These are phyloP conservation scores for Thunnus maccoyii DNA, from an alignment of 2,113 vertebrate genomes.

Conservation along the genomic window DNA sequence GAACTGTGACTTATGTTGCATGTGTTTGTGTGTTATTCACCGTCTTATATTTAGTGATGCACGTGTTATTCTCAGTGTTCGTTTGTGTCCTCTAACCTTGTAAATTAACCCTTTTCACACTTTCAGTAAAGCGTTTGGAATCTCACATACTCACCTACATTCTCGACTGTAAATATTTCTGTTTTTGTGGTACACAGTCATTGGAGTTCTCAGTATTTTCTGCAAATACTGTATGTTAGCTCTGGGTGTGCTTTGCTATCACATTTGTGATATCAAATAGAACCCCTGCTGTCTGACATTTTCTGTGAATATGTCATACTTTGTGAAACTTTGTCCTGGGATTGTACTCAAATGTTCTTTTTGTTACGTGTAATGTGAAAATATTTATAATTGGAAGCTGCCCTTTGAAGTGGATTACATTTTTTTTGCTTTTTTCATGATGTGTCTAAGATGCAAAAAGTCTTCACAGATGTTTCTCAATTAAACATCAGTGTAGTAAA, in stretches of 20 bases:
- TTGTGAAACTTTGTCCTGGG: background rate
- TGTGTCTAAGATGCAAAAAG: too few species aligned
- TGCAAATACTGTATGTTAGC: conserved; percentile 25
- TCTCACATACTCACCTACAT: conserved; percentile 11
- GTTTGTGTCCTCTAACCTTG: background rate
- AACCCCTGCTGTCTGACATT: background rate
- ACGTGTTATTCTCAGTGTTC: background rate
- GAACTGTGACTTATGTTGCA: conserved; percentile 18
- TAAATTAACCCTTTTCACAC: conserved; percentile 12
- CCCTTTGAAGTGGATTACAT: background rate
- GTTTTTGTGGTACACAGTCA: background rate
- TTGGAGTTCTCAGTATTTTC: background rate
- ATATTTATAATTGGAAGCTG: conserved; percentile 22
- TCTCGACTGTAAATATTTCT: background rate
- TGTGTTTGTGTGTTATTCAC: background rate
- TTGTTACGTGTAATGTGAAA: background rate
- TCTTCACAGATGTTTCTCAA: background rate
- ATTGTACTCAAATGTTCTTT: background rate
- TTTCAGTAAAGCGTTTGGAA: conserved; percentile 7
- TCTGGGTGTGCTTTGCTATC: background rate
- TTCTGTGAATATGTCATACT: conserved; percentile 17
- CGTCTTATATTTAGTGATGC: background rate
- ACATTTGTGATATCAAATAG: conserved; percentile 3
- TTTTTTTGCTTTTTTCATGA: background rate
- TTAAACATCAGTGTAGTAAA: too few species aligned